Percentiles rank a stretch among this genome's conserved stretches.
phyloP scores from a whole-genome alignment of 2,113 vertebrate genomes.

The Rhinoderma darwinii region DNA sequence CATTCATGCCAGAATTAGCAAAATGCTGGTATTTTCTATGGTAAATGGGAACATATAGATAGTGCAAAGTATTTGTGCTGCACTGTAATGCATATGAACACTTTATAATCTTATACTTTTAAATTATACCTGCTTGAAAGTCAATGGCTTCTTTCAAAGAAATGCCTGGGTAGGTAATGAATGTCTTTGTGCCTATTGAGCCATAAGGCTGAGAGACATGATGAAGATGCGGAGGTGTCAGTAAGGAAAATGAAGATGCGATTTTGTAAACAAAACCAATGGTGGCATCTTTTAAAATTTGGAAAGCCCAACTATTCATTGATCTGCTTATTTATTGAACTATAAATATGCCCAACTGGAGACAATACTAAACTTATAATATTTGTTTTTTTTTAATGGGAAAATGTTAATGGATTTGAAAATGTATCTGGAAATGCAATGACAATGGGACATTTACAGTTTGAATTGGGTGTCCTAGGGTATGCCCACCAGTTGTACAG shows the following conservation, averaged over 20 bases:
- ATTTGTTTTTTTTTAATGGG: not conserved
- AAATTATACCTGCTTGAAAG: slow-evolving; percentile 53
- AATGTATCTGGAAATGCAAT: too few species aligned
- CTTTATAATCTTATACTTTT: slow-evolving; percentile 52
- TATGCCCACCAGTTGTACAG: too few species aligned
- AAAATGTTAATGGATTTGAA: too few species aligned
- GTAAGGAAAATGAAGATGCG: slow-evolving; percentile 4
- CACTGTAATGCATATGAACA: slow-evolving; percentile 15
- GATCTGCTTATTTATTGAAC: not conserved
- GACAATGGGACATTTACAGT: too few species aligned
- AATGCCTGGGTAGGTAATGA: slow-evolving; percentile 37
- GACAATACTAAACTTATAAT: too few species aligned
- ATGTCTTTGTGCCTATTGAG: slow-evolving; percentile 43
- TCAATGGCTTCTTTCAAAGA: slow-evolving; percentile 36
- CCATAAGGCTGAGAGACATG: slow-evolving; percentile 31
- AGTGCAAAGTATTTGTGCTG: slow-evolving; percentile 24
- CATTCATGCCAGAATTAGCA: slow-evolving; percentile 16
- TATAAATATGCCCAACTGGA: not conserved
- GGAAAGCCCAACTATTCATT: not conserved
- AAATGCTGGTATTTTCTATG: slow-evolving; percentile 38
- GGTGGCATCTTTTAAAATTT: not conserved
- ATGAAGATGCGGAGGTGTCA: slow-evolving; percentile 41
- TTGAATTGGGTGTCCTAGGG: too few species aligned
- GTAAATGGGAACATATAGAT: slow-evolving; percentile 41
- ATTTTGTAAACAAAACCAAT: slow-evolving; percentile 2